Base-by-base conservation (phyloP, 2,797 vertebrate genomes). In the Peromyscus nudipes region DNA sequence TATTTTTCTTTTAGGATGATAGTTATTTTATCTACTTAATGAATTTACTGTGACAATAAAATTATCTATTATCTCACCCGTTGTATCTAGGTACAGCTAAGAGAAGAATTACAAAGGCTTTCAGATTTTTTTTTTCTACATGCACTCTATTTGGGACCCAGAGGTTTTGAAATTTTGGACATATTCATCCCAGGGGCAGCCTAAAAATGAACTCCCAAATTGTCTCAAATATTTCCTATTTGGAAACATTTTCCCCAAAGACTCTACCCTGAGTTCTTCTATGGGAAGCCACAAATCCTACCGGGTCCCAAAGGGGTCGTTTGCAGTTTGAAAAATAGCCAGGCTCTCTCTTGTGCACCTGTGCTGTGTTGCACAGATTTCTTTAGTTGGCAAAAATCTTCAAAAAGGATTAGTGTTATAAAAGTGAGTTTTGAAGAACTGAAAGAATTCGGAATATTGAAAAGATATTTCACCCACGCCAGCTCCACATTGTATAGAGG, bases 211-310 rank as follows among this genome's bases (percentile, higher is more conserved):
- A 90, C 90, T 93, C 85, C 92, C 64, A 95, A 95, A 96, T 94
- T 82, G 92, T 75, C 34, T 89, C 91, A 94, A 76, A 92, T 96
- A 96, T 94, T 96, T 95, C 94, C 89, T 92, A 3, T 97, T 96
- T 96, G 89, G 57, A 88, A 93, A 92, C 80, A 84, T 96, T 96
- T 96, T 62, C 92, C 91, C 95, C 31, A 37, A 95, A 96, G 96
- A n/a, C 73, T 88, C 49, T 96, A 62, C 40, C 86, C 43, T 43
- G 71, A 90, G 91, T 92, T 17, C 85, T 69, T 71, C 60, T 46
- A 1, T 12, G 87, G 89, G 95, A 93, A 97, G 88, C 4, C 69
- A 65, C 93, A 96, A 96, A 95, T 97, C 52, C 96, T 67, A 9
- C 83, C 25, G 10, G 9, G 8, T 93, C 95, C 88, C 46, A 4